phyloP scores from a whole-genome alignment of 2,113 vertebrate genomes.

The Bujurquina vittata region DNA sequence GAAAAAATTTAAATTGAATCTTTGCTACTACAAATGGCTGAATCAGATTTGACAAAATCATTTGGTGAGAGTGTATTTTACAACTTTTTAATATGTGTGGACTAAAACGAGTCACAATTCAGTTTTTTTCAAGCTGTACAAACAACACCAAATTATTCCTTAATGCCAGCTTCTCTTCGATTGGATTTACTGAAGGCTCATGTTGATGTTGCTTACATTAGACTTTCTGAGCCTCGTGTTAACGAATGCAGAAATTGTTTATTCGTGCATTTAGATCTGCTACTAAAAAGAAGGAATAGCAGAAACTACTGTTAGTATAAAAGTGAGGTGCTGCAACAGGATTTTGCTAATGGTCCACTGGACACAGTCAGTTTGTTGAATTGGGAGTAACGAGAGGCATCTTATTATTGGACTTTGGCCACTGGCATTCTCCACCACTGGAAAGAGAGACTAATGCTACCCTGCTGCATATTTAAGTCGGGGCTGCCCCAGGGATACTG shows the following conservation, averaged over 20 bases:
- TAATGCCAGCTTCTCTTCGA: neutral
- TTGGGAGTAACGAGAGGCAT: neutral
- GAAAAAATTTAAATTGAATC: too few species aligned
- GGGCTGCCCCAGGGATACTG: neutral
- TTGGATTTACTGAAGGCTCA: neutral
- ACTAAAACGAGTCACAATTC: too few species aligned
- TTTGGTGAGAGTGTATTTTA: neutral
- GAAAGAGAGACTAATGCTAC: neutral
- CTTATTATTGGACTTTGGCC: neutral
- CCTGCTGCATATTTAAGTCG: neutral
- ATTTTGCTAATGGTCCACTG: neutral
- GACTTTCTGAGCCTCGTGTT: neutral
- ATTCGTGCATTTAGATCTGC: neutral
- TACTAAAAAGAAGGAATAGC: neutral
- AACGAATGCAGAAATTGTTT: neutral
- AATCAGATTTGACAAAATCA: neutral
- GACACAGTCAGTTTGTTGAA: neutral
- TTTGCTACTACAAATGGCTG: neutral
- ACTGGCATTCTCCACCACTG: constrained; percentile 3
- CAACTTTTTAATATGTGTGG: neutral
- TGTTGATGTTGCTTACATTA: neutral
- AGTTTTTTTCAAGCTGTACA: neutral
- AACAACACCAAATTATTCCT: neutral
- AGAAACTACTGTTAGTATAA: neutral
- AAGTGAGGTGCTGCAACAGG: neutral